phyloP scores from a whole-genome alignment of 2,888 invertebrate genomes.

The Sepiola atlantica region DNA sequence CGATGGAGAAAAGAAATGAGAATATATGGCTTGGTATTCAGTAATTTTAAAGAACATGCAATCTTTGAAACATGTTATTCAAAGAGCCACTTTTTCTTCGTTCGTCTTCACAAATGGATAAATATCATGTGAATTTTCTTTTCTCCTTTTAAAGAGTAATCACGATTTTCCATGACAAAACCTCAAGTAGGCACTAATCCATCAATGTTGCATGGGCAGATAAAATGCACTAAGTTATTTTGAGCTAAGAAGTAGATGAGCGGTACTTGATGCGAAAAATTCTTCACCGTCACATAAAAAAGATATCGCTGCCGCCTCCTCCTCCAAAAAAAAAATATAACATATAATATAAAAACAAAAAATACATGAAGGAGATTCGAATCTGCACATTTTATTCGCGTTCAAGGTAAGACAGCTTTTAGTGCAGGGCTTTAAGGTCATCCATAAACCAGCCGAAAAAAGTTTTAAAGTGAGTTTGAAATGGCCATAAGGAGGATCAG shows the following conservation, averaged over 20 bases:
- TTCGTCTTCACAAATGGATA: background rate
- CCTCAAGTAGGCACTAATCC: constrained; percentile 4
- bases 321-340: too few species aligned
- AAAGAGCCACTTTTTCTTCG: background rate
- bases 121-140: background rate
- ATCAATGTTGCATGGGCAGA: constrained; percentile 9
- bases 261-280: constrained; percentile 1
- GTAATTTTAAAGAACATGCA: constrained; percentile 32
- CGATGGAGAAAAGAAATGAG: background rate
- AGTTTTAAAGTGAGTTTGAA: constrained; percentile 20
- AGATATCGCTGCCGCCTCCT: too few species aligned
- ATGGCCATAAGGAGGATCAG: background rate
- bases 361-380: background rate
- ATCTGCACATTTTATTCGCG: background rate
- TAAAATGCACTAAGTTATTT: background rate
- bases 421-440: constrained; percentile 32
- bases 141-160: background rate
- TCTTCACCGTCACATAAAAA: background rate
- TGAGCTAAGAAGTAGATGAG: constrained; percentile 9
- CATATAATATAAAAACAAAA: background rate
- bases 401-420: constrained; percentile 32
- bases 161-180: constrained; percentile 15
- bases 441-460: background rate
- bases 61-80: constrained; percentile 32
- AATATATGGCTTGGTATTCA: background rate